A percentile compares a stretch with the other conserved stretches of the same genome.
Evolutionary conservation across 1,140 invertebrate species (phyloP).

Genomic region (Acromyrmex charruanus): DNA sequence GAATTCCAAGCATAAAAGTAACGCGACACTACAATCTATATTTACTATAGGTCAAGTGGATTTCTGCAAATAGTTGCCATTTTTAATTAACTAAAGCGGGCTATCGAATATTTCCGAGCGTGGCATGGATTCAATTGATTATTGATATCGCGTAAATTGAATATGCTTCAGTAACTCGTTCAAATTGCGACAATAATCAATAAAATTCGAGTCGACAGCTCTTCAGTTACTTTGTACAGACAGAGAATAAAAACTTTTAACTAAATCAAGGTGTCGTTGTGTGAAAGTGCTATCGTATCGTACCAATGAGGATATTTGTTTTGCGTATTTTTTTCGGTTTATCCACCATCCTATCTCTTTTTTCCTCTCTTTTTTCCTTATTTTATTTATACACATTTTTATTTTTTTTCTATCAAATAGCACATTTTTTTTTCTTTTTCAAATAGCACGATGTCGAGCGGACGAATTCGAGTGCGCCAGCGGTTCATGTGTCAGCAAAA

Average conservation of each 20-base stretch:
- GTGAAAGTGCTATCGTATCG: constrained; percentile 11
- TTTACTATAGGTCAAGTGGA: constrained; percentile 58
- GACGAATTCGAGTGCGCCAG: constrained; percentile 89
- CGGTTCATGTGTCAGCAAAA: constrained; percentile 89
- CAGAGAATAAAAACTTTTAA: constrained; percentile 41
- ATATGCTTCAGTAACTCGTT: constrained; percentile 36
- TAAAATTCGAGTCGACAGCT: constrained; percentile 31
- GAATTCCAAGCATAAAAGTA: constrained; percentile 4
- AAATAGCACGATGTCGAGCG: constrained; percentile 87
- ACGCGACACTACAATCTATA: constrained; percentile 27
- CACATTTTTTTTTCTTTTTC: constrained; percentile 20
- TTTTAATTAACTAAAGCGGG: constrained; percentile 62
- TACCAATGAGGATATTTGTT: constrained; percentile 31
- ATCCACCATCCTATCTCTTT: not conserved
- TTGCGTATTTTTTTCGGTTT: constrained; percentile 27
- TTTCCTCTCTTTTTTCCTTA: not conserved
- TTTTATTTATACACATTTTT: constrained; percentile 54
- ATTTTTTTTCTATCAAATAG: not conserved
- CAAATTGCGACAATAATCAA: constrained; percentile 46
- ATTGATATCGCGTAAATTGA: constrained; percentile 53
- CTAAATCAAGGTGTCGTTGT: constrained; percentile 32
- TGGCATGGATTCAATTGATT: constrained; percentile 35
- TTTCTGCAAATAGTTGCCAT: constrained; percentile 49
- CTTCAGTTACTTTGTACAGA: constrained; percentile 23
- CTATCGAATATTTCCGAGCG: constrained; percentile 47